Percentiles rank a stretch among this genome's conserved stretches.
phyloP scores from a whole-genome alignment of 35 echinoderm and acorn worm genomes.

The Apostichopus parvimensis region DNA sequence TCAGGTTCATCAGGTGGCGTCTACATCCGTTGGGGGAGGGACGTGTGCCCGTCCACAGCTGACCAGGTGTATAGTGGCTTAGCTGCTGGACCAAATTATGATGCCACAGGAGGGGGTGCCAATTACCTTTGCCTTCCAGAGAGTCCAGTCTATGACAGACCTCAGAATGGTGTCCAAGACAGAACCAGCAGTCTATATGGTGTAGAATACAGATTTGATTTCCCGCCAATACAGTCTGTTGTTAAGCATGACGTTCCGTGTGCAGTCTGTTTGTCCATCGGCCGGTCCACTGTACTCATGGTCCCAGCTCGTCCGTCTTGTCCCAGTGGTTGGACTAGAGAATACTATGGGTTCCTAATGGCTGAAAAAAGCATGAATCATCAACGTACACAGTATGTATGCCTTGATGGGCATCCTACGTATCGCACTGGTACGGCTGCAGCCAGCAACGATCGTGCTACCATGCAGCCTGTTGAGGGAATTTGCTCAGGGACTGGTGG shows the following conservation, averaged over 20 bases:
- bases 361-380: not conserved
- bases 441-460: not conserved
- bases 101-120: too few relatives aligned
- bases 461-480: not conserved
- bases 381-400: not conserved
- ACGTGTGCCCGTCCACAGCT: too few relatives aligned
- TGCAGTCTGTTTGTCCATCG: slow-evolving; percentile 29
- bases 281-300: slow-evolving; percentile 33
- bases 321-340: slow-evolving; percentile 57
- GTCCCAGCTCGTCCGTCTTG: slow-evolving; percentile 50
- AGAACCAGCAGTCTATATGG: slow-evolving; percentile 14
- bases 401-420: not conserved
- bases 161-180: not conserved
- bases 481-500: not conserved
- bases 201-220: slow-evolving; percentile 53
- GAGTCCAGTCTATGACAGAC: not conserved
- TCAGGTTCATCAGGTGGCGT: not conserved
- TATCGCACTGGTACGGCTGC: not conserved
- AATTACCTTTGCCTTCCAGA: too few relatives aligned
- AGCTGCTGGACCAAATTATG: too few relatives aligned
- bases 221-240: slow-evolving; percentile 4
- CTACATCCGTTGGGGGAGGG: too few relatives aligned
- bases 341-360: slow-evolving; percentile 67
- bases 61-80: too few relatives aligned
- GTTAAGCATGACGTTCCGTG: slow-evolving; percentile 37